A percentile compares a stretch with the other conserved stretches of the same genome.
Conservation (phyloP, 2,888 invertebrate genomes). For the Nemurella pictetii region DNA sequence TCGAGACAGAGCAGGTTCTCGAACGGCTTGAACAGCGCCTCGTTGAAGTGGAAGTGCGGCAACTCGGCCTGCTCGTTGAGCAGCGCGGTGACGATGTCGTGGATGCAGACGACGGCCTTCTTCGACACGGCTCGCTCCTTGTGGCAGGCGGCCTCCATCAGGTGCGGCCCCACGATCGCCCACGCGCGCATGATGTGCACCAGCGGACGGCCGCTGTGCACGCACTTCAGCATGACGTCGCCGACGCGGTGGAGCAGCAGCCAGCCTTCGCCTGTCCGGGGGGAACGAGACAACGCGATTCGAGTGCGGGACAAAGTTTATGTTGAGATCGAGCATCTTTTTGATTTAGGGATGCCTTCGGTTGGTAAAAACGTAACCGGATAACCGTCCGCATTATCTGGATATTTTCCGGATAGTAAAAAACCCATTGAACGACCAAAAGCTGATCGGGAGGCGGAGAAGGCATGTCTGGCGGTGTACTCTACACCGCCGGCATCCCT, state of each 20-base stretch:
- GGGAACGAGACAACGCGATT: no score
- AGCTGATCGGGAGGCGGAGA: no score
- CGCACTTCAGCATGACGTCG: constrained; percentile 84
- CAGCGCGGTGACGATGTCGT: constrained; percentile 86
- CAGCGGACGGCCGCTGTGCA: constrained; percentile 82
- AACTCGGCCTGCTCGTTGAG: constrained; percentile 85
- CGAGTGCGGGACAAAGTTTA: no score
- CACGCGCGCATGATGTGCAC: constrained; percentile 90
- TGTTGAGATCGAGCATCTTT: no score
- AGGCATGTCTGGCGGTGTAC: no score
- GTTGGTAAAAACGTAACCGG: no score
- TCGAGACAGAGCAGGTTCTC: constrained; percentile 93
- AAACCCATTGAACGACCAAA: no score
- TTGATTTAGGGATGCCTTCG: no score
- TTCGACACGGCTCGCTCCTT: constrained; percentile 86
- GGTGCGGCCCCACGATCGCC: constrained; percentile 90
- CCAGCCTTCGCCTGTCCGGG: constrained; percentile 52
- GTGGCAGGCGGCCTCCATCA: constrained; percentile 95
- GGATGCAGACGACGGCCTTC: constrained; percentile 84
- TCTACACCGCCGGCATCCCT: no score
- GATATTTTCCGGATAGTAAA: no score
- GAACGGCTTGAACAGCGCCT: constrained; percentile 91
- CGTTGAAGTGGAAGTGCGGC: constrained; percentile 94
- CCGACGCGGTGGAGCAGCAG: constrained; percentile 80
- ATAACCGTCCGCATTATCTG: no score